Evolutionary conservation across 2,888 invertebrate genomes (phyloP), one percentile per base, ranked within the genome.

Genomic region (Zelleria hepariella): DNA sequence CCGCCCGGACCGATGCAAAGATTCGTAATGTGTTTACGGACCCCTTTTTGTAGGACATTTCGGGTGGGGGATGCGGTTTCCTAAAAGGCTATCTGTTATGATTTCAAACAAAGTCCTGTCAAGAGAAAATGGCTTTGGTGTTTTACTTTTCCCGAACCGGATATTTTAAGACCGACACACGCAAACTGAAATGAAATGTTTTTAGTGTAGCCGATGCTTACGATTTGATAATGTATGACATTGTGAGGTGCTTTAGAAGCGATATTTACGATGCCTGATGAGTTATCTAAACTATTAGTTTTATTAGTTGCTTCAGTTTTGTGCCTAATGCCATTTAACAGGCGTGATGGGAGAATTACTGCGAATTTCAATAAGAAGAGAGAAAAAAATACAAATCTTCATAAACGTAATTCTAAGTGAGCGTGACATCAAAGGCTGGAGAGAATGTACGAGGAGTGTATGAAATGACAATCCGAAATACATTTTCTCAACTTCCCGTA

Each of bases 71-170:
- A 82, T 85, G 86, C 77, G 86, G 84, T 86, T 85, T 84, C 81
- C 78, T 82, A 83, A 82, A 85, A 81, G 80, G 84, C 86, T 80
- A 85, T 86, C 85, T 83, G 83, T 86, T 86, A 86, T 86, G 85
- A 86, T 86, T 86, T 86, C 80, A 82, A 85, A 85, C 84, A 82
- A 83, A 82, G 77, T 75, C 80, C 79, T 82, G 83, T 80, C 84
- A 80, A 42, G 78, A 82, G 77, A 74, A 79, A 86, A 86, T 80
- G 79, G 83, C 80, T 78, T 79, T 81, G 78, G 79, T 82, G 78
- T 78, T 84, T 82, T 82, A 83, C 82, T 80, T 80, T 78, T 0
- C 15, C 74, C 77, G 69, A 74, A 74, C 74, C 73, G 74, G 78
- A 80, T 82, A 79, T 80, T 80, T 79, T 77, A 71, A 76, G 74